Base-by-base conservation (phyloP, 2,888 invertebrate species). In the Eupithecia abbreviata region DNA sequence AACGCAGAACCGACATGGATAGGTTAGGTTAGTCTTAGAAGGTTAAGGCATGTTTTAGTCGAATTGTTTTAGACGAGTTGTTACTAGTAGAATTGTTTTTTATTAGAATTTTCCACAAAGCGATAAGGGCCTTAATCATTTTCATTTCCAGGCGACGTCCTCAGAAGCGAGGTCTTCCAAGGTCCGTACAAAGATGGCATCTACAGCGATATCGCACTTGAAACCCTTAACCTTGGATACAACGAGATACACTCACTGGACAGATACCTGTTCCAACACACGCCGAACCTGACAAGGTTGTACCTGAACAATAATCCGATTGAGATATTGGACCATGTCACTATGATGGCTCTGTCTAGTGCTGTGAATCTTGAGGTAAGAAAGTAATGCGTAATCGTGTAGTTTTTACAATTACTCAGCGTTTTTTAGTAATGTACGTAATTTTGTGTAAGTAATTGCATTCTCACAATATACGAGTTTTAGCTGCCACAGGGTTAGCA, bases 121-220 rank as follows among this genome's bases (percentile, higher is more conserved):
- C n/a, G n/a, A n/a, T n/a, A n/a, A n/a, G n/a, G 12, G 12, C 13
- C 13, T 13, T 41, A 65, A 65, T 66, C 42, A 42, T 7, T 42
- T 13, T 43, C 42, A 69, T 73, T 91, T 92, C 77, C 87, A 96
- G 96, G 96, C n/a, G 96, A 96, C 75, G 95, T 96, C 65, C 86
- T 97, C 62, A 92, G 95, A 71, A 94, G 96, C 41, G 96, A 96
- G 82, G 95, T 96, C 76, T 97, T 97, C 89, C 96, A 96, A 85
- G 97, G 97, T 0, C 96, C 96, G 0, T 97, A 96, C 87, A 95
- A 94, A 78, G 90, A 94, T 74, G 92, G 92, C 4, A 90, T 90
- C 41, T 97, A 96, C 88, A 95, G 95, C 79, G 95, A 95, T 71
- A 96, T 97, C 65, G 94, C 93, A 0, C 83, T 97, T 76, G 95